A percentile compares a stretch with the other conserved stretches of the same genome.
phyloP scores from a whole-genome alignment of 2,113 vertebrate species.

The Oriolus oriolus region DNA sequence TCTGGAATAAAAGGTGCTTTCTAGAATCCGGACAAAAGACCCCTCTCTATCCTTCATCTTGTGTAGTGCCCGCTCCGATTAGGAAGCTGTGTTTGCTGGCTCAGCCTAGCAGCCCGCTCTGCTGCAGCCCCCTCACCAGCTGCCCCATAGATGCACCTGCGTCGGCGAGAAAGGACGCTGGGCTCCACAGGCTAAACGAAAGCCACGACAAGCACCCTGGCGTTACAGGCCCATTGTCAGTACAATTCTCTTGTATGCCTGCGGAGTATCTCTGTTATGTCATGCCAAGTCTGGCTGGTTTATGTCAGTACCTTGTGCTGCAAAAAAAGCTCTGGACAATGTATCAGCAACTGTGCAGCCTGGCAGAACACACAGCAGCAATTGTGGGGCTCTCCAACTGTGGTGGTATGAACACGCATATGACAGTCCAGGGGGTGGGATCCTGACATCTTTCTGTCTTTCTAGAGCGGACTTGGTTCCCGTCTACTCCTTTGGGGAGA shows the following conservation, averaged over 20 bases:
- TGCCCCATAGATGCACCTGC: too few relatives aligned
- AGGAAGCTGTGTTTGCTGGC: too few relatives aligned
- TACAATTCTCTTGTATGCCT: neutral
- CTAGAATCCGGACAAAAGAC: too few relatives aligned
- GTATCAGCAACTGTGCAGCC: neutral
- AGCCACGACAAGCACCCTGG: too few relatives aligned
- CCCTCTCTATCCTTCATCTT: too few relatives aligned
- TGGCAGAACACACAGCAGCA: neutral
- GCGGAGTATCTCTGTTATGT: rapidly evolving
- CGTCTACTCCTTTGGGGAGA: constrained; percentile 93
- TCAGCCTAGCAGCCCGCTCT: too few relatives aligned
- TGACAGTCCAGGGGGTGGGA: rapidly evolving
- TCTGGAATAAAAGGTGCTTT: too few relatives aligned
- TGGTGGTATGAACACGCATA: neutral
- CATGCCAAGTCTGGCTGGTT: neutral
- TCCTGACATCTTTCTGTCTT: neutral
- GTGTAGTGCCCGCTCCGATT: too few relatives aligned
- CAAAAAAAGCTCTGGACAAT: neutral
- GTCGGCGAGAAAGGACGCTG: too few relatives aligned
- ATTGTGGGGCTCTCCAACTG: neutral
- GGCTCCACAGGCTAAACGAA: too few relatives aligned
- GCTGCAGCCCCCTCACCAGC: too few relatives aligned
- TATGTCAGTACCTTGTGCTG: neutral
- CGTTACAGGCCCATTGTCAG: neutral
- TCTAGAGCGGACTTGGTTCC: constrained; percentile 91